phyloP scores from a whole-genome alignment of 2,797 vertebrate genomes.

The Distichodus sexfasciatus region DNA sequence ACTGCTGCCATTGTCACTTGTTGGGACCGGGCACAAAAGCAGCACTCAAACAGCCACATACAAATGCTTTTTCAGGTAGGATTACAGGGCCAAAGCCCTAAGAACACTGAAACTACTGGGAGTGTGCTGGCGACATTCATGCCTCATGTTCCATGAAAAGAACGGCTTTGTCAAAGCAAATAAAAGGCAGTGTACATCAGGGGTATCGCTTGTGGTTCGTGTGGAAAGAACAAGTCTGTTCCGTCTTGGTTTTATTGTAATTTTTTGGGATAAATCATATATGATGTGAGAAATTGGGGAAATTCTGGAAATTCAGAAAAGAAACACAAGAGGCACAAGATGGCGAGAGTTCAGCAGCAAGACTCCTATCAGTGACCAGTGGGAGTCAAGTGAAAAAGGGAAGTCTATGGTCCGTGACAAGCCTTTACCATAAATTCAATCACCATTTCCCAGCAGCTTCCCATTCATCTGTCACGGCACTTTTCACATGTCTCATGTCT shows the following conservation, averaged over 20 bases:
- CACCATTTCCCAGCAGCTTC: background rate
- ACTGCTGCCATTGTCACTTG: no score
- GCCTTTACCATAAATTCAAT: background rate
- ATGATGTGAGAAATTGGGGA: background rate
- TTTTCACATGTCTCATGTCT: background rate
- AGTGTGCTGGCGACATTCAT: background rate
- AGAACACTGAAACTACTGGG: background rate
- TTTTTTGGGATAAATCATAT: background rate
- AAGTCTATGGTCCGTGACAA: conserved; percentile 9
- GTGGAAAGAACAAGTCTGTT: background rate
- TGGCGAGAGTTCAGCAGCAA: background rate
- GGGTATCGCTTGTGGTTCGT: background rate
- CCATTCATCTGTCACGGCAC: background rate
- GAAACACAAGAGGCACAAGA: background rate
- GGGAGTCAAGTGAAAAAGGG: no score
- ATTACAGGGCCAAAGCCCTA: background rate
- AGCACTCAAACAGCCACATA: no score
- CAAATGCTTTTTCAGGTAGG: background rate
- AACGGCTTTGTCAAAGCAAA: background rate
- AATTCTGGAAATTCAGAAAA: background rate
- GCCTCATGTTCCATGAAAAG: background rate
- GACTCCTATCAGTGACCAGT: no score
- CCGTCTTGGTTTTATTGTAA: background rate
- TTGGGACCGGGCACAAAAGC: no score
- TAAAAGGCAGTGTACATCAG: background rate